Percentiles rank a stretch among this genome's conserved stretches.
Conservation (phyloP, 2,888 invertebrate species). For the Quadroppia sp. region DNA sequence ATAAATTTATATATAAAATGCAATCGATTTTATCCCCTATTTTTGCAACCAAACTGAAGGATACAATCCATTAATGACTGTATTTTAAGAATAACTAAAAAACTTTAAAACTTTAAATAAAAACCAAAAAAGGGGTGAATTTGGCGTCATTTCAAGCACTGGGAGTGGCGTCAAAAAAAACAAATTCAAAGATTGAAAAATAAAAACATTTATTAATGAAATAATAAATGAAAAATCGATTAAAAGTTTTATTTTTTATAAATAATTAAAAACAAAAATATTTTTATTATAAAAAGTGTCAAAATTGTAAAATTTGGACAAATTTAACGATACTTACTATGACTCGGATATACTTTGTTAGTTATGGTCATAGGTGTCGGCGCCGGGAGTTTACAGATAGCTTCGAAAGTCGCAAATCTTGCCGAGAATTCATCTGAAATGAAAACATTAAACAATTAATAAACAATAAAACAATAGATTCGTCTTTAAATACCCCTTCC, state of each 20-base stretch:
- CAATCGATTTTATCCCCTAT: too few species aligned
- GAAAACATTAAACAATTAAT: neutral
- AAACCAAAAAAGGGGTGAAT: too few species aligned
- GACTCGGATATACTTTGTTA: conserved; percentile 52
- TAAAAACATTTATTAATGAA: neutral
- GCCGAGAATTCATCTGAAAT: conserved; percentile 62
- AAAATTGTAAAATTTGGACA: neutral
- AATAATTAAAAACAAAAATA: neutral
- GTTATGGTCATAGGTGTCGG: conserved; percentile 62
- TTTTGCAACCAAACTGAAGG: too few species aligned
- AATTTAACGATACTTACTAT: conserved; percentile 25
- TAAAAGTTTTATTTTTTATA: neutral
- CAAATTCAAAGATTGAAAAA: too few species aligned
- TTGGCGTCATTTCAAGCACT: too few species aligned
- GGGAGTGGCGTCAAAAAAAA: too few species aligned
- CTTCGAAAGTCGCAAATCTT: conserved; percentile 65
- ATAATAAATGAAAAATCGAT: neutral
- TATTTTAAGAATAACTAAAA: too few species aligned
- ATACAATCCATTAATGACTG: too few species aligned
- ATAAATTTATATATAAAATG: too few species aligned
- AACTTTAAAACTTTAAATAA: too few species aligned
- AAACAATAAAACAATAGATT: neutral
- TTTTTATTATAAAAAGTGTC: neutral
- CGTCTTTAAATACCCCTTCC: conserved; percentile 13
- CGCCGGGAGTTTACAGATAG: conserved; percentile 62